These are phyloP conservation scores for Panthera leo DNA, from an alignment of 2,113 vertebrate species.

Conservation along the genomic window DNA sequence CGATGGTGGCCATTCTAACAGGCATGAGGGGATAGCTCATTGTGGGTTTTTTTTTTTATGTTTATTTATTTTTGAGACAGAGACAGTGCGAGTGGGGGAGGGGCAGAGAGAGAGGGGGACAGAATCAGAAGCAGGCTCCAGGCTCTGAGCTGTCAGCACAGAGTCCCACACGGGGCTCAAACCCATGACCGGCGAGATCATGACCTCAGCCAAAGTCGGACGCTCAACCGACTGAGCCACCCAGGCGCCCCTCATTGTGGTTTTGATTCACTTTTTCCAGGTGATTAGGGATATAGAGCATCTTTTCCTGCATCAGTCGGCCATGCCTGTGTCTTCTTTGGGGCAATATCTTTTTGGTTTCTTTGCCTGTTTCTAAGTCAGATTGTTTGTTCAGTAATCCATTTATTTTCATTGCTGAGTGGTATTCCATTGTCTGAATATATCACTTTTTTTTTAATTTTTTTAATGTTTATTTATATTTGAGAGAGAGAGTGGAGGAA, in stretches of 20 bases:
- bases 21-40: rapidly evolving
- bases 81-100: too few relatives aligned
- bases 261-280: background rate
- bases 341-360: background rate
- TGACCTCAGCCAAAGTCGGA: too few relatives aligned
- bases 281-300: background rate
- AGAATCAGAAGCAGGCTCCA: too few relatives aligned
- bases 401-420: background rate
- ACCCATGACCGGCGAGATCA: too few relatives aligned
- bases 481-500: too few relatives aligned
- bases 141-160: too few relatives aligned
- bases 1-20: background rate
- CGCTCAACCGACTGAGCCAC: too few relatives aligned
- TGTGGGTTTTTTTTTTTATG: background rate
- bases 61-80: too few relatives aligned
- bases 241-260: background rate
- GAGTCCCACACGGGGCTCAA: too few relatives aligned
- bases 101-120: too few relatives aligned
- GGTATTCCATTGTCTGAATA: background rate
- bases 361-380: background rate
- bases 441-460: background rate
- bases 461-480: too few relatives aligned
- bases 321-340: background rate
- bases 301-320: background rate
- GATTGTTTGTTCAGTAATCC: background rate